Conservation (phyloP, 2,797 vertebrate species). For the Amblyopsis hoosieri region DNA sequence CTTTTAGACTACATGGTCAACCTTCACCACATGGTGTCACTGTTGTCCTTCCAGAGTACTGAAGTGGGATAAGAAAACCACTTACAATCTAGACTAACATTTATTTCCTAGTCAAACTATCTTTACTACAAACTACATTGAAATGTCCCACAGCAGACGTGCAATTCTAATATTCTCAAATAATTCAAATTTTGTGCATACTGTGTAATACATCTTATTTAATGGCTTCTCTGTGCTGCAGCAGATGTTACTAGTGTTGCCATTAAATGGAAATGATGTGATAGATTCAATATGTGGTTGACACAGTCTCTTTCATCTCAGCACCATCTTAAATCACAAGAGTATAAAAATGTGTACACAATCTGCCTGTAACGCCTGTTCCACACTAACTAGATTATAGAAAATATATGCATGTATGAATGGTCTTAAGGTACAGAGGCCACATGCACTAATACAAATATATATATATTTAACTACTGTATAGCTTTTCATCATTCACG, state of each 20-base stretch:
- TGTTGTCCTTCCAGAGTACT: constrained; percentile 14
- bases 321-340: background rate
- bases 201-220: background rate
- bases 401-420: constrained; percentile 44
- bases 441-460: background rate
- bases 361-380: background rate
- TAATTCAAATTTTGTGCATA: background rate
- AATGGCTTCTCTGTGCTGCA: background rate
- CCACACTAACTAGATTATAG: constrained; percentile 39
- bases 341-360: background rate
- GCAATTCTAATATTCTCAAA: background rate
- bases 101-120: background rate
- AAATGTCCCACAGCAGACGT: background rate
- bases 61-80: background rate
- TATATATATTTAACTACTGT: background rate
- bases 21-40: constrained; percentile 46
- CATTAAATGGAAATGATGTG: background rate
- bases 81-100: background rate
- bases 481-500: background rate
- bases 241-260: background rate
- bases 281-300: background rate
- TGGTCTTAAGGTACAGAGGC: constrained; percentile 18
- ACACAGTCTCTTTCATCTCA: background rate
- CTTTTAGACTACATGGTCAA: background rate
- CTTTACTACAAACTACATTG: background rate